A percentile compares a stretch with the other conserved stretches of the same genome.
Evolutionary conservation across 2,113 vertebrate genomes (phyloP).

Genomic region (Paramisgurnus dabryanus): DNA sequence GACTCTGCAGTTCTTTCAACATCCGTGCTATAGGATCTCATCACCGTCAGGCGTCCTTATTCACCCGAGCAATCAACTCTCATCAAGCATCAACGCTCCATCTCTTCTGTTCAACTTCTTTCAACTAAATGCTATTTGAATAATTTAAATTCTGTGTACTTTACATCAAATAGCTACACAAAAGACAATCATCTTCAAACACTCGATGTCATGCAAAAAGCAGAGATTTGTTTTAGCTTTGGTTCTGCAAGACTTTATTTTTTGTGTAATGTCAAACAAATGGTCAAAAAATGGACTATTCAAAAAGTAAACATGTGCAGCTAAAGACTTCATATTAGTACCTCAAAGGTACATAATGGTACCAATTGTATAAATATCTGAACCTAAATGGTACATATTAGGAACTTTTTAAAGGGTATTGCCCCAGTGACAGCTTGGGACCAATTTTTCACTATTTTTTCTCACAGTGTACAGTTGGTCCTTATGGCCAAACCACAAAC

Average conservation of each 20-base stretch:
- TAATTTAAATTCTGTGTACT: slow-evolving; percentile 13
- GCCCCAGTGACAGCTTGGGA: too few relatives aligned
- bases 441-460: slow-evolving; percentile 40
- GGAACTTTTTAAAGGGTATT: too few relatives aligned
- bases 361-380: too few relatives aligned
- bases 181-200: background rate
- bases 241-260: slow-evolving; percentile 23
- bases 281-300: too few relatives aligned
- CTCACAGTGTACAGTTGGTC: background rate
- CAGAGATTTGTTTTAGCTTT: slow-evolving; percentile 30
- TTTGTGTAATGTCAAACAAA: too few relatives aligned
- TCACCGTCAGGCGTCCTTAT: background rate
- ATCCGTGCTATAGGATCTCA: slow-evolving; percentile 10
- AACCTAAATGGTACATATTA: too few relatives aligned
- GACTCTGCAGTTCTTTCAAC: background rate
- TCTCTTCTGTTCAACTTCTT: background rate
- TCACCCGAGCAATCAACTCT: slow-evolving; percentile 39
- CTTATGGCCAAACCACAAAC: background rate
- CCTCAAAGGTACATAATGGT: too few relatives aligned
- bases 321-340: too few relatives aligned
- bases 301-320: slow-evolving; percentile 46
- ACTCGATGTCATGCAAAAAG: slow-evolving; percentile 1
- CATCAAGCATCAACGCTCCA: slow-evolving; percentile 39
- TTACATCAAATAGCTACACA: slow-evolving; percentile 5
- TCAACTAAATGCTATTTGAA: slow-evolving; percentile 42